Percentiles rank a stretch among this genome's conserved stretches.
phyloP scores from a whole-genome alignment of 2,113 vertebrate species.

The Zosterops lateralis region DNA sequence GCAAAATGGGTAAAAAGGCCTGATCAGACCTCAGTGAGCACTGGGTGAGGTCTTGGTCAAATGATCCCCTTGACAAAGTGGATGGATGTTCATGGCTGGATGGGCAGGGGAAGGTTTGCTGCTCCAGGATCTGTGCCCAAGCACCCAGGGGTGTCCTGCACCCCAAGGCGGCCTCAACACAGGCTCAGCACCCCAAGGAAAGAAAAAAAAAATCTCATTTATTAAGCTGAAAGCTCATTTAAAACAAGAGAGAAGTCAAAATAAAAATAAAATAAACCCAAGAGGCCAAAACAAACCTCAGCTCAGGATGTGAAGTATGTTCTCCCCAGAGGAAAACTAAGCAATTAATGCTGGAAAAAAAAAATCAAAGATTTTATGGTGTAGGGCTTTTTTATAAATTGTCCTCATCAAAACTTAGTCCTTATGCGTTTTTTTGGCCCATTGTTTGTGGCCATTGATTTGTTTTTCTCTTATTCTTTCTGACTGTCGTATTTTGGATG shows the following conservation, averaged over 20 bases:
- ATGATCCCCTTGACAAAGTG: not conserved
- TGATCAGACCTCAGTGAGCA: rapidly evolving
- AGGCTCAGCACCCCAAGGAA: not conserved
- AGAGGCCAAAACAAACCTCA: not conserved
- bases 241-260: rapidly evolving
- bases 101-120: not conserved
- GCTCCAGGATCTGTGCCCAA: not conserved
- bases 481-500: conserved; percentile 68
- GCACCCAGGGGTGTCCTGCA: not conserved
- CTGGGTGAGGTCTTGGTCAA: not conserved
- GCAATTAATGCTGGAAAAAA: conserved; percentile 29
- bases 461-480: conserved; percentile 69
- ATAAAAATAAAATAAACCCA: not conserved
- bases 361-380: not conserved
- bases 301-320: not conserved
- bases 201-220: not conserved
- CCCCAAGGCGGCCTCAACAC: not conserved
- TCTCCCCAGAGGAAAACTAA: not conserved
- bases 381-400: conserved; percentile 22
- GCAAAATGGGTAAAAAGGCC: not conserved
- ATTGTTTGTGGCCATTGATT: conserved; percentile 68
- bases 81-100: not conserved
- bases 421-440: not conserved
- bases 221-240: not conserved
- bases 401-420: conserved; percentile 35